Percentiles rank a stretch among this genome's conserved stretches.
These are phyloP conservation scores for Stictocephala bisonia DNA, from an alignment of 2,888 invertebrate species.

Conservation along the genomic window DNA sequence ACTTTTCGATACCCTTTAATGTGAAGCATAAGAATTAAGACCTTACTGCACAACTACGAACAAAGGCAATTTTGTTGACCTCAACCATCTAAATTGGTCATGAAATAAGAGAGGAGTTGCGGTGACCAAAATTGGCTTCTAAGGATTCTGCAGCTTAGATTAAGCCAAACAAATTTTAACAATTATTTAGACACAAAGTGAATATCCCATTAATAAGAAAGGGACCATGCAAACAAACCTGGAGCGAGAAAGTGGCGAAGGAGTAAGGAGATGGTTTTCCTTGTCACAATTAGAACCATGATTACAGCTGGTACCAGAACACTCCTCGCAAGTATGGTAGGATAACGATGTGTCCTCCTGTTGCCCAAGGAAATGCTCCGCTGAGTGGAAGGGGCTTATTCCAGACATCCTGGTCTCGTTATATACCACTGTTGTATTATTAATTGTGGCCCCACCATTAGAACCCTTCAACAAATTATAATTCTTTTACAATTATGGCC, in stretches of 20 bases:
- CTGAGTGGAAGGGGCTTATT: constrained; percentile 79
- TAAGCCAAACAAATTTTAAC: too few relatives aligned
- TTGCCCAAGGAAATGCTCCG: constrained; percentile 64
- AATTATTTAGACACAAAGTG: too few relatives aligned
- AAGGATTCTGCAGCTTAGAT: too few relatives aligned
- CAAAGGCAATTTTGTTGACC: too few relatives aligned
- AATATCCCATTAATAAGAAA: neutral
- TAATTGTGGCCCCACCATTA: constrained; percentile 41
- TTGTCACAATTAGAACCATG: constrained; percentile 8
- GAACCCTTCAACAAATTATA: constrained; percentile 46
- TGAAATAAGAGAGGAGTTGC: too few relatives aligned
- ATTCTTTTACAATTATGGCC: too few relatives aligned
- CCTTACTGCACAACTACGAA: too few relatives aligned
- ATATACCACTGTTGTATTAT: constrained; percentile 32
- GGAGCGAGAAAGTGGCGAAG: constrained; percentile 49
- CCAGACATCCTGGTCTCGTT: constrained; percentile 74
- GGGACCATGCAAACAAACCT: constrained; percentile 35
- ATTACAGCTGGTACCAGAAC: constrained; percentile 10
- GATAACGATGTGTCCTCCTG: constrained; percentile 31
- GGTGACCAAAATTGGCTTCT: too few relatives aligned
- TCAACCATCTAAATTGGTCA: too few relatives aligned
- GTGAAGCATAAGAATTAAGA: too few relatives aligned
- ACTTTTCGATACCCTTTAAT: too few relatives aligned
- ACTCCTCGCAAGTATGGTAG: constrained; percentile 43
- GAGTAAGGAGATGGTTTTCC: constrained; percentile 39